Percentiles rank a stretch among this genome's conserved stretches.
Evolutionary conservation across 2,888 invertebrate genomes (phyloP).

Genomic region (Phyllotreta cruciferae): DNA sequence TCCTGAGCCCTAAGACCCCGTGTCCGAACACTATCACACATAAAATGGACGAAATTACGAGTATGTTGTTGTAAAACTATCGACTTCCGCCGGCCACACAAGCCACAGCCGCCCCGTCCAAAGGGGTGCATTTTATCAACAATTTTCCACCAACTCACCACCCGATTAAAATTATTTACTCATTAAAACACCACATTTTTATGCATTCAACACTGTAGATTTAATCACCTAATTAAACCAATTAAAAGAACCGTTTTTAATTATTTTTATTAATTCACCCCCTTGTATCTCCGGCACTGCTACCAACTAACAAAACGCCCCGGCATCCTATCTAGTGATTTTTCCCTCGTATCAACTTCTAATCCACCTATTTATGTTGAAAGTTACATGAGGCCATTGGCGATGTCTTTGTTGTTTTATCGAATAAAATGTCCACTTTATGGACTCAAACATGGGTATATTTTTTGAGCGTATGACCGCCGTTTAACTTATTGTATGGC

Average conservation of each 20-base stretch:
- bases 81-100: slow-evolving; percentile 39
- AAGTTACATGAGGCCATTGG: slow-evolving; percentile 47
- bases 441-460: slow-evolving; percentile 44
- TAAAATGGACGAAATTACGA: slow-evolving; percentile 46
- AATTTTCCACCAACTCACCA: not conserved
- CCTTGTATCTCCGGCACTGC: slow-evolving; percentile 13
- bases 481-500: slow-evolving; percentile 36
- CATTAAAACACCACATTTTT: not conserved
- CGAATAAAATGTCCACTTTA: slow-evolving; percentile 47
- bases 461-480: slow-evolving; percentile 39
- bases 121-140: not conserved
- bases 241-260: too few relatives aligned
- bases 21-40: slow-evolving; percentile 41
- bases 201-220: too few relatives aligned
- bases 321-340: slow-evolving; percentile 43
- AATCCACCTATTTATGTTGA: slow-evolving; percentile 49
- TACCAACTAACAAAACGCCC: slow-evolving; percentile 31
- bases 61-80: slow-evolving; percentile 40
- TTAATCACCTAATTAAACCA: too few relatives aligned
- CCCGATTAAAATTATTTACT: not conserved
- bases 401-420: slow-evolving; percentile 46
- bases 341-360: slow-evolving; percentile 44
- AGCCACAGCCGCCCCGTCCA: slow-evolving; percentile 5
- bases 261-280: too few relatives aligned
- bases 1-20: slow-evolving; percentile 39